A percentile compares a stretch with the other conserved stretches of the same genome.
These are phyloP conservation scores for Urechis unicinctus DNA, from an alignment of 2,888 invertebrate species.

Conservation along the genomic window DNA sequence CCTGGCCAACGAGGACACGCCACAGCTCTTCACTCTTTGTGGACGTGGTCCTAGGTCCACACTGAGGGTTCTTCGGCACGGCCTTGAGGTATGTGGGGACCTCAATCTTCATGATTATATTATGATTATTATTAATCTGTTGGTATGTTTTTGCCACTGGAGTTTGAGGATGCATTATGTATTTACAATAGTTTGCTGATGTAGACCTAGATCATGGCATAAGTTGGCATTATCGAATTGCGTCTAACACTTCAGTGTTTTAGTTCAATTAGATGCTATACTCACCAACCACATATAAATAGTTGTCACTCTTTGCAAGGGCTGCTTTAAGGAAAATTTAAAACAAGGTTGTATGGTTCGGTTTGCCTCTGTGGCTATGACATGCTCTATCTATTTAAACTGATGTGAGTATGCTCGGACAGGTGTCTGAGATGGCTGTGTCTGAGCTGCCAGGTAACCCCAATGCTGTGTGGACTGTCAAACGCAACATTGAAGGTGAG, in stretches of 20 bases:
- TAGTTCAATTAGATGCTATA: too few relatives aligned
- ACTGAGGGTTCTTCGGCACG: slow-evolving; percentile 86
- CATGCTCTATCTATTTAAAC: not conserved
- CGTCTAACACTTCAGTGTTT: too few relatives aligned
- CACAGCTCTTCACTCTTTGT: slow-evolving; percentile 93
- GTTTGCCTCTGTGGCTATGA: too few relatives aligned
- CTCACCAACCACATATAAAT: too few relatives aligned
- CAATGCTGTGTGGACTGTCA: slow-evolving; percentile 99
- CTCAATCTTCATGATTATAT: not conserved
- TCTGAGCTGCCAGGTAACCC: slow-evolving; percentile 99
- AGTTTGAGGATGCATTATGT: not conserved
- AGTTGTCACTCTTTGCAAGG: too few relatives aligned
- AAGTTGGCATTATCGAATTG: too few relatives aligned
- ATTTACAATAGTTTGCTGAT: not conserved
- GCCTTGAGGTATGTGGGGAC: slow-evolving; percentile 68
- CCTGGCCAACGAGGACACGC: slow-evolving; percentile 92
- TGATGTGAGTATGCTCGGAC: slow-evolving; percentile 8
- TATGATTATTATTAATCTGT: not conserved
- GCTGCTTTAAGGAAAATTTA: too few relatives aligned
- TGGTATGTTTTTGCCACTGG: not conserved
- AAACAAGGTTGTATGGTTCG: too few relatives aligned
- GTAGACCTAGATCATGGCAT: too few relatives aligned
- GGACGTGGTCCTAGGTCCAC: slow-evolving; percentile 93
- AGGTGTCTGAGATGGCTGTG: slow-evolving; percentile 98
- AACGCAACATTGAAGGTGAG: slow-evolving; percentile 91